Evolutionary conservation across 2,888 invertebrate species (phyloP).

Genomic region (Drosophila helvetica): DNA sequence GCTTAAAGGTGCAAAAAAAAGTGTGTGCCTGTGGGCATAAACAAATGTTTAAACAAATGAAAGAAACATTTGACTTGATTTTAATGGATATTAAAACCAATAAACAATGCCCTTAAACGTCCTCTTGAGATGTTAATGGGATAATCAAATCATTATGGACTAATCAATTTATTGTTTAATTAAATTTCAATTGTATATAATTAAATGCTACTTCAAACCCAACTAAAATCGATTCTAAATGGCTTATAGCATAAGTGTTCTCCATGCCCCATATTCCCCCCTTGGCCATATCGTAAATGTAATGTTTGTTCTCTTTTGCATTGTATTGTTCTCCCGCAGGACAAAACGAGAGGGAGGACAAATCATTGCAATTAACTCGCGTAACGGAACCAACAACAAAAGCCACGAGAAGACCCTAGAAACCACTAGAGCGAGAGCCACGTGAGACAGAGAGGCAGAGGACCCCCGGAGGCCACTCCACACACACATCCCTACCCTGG

Average conservation of each 20-base stretch:
- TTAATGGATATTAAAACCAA: neutral
- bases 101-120: neutral
- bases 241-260: neutral
- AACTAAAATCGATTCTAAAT: neutral
- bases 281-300: conserved; percentile 13
- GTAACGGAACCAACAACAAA: conserved; percentile 42
- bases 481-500: neutral
- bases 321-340: too few species aligned
- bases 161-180: neutral
- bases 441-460: conserved; percentile 15
- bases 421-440: conserved; percentile 24
- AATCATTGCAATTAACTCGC: conserved; percentile 72
- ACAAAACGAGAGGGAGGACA: conserved; percentile 59
- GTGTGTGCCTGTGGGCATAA: too few species aligned
- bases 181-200: neutral
- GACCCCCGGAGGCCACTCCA: conserved; percentile 6
- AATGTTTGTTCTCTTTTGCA: conserved; percentile 22
- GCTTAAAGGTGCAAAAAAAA: neutral
- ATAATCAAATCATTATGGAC: neutral
- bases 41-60: too few species aligned
- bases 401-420: conserved; percentile 44
- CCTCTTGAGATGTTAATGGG: neutral
- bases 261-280: neutral
- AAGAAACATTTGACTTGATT: too few species aligned
- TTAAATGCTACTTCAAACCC: neutral